Evolutionary conservation across 2,113 vertebrate genomes (phyloP), one percentile per base, ranked within the genome.

Genomic region (Xyliphius kryptos): DNA sequence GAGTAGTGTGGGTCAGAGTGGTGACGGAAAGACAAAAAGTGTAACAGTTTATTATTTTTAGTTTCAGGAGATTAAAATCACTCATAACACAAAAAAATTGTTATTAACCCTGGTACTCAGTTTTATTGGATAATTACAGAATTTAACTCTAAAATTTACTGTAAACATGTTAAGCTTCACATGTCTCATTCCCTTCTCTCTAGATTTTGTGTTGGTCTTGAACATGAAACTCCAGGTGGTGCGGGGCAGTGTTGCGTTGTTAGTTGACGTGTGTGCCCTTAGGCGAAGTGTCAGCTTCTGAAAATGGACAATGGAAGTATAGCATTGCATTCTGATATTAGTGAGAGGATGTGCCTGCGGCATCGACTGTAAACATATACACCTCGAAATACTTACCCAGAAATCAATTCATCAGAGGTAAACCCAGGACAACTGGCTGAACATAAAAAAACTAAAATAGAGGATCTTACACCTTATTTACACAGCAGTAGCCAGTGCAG

Each of bases 291-390:
- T 73, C 66, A 69, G 69, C 56, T 69, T 73, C 62, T 73, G 63
- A 62, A 69, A 48, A 52, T 50, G 71, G 69, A 73, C 71, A 73
- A 73, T 69, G 63, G 57, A 57, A 67, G 71, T 73, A 57, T 73
- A 69, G 64, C 71, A 62, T 73, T 73, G 71, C 71, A 66, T 69
- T 73, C 66, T 69, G 69, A 73, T 67, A 73, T 73, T 69, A 73
- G 71, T 22, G 67, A 73, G 71, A 69, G 71, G 71, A 73, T 73
- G 71, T 66, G 71, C 71, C 71, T 52, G 66, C 71, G 51, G 71
- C 71, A 60, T 57, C 65, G 55, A 69, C 62, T 62, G 71, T 73
- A 73, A 73, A 69, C 71, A 59, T 73, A 73, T 73, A 69, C 71
- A 73, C 71, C 71, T 52, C 32, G 56, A 73, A 61, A 52, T 69